Evolutionary conservation across 2,888 invertebrate genomes (phyloP).

Genomic region (Linyphia triangularis): DNA sequence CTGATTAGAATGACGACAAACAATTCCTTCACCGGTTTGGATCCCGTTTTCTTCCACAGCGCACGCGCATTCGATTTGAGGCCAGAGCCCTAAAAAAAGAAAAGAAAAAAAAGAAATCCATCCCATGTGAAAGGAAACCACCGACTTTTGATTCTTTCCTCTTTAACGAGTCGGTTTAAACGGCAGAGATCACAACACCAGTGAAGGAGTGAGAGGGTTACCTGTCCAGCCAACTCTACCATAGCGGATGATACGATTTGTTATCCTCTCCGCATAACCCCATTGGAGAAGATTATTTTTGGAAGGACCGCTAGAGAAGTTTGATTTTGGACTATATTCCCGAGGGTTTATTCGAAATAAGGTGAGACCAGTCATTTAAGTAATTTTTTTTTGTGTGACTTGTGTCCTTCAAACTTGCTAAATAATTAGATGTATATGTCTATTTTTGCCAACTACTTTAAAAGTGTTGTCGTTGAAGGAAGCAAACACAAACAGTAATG

Average conservation of each 20-base stretch:
- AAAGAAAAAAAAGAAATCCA: conserved; percentile 42
- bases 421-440: too few relatives aligned
- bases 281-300: too few relatives aligned
- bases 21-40: background rate
- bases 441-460: too few relatives aligned
- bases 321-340: too few relatives aligned
- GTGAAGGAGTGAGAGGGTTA: background rate
- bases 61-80: conserved; percentile 56
- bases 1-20: background rate
- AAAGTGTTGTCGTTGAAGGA: too few relatives aligned
- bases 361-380: too few relatives aligned
- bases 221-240: conserved; percentile 19
- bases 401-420: too few relatives aligned
- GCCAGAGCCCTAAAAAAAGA: conserved; percentile 45
- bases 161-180: background rate
- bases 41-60: background rate
- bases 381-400: too few relatives aligned
- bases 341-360: too few relatives aligned
- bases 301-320: too few relatives aligned
- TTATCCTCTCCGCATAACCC: background rate
- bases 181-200: background rate
- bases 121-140: conserved; percentile 47
- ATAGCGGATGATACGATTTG: background rate
- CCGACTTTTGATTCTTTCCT: conserved; percentile 21
- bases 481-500: too few relatives aligned